A percentile compares a stretch with the other conserved stretches of the same genome.
Conservation (phyloP, 2,888 invertebrate genomes). For the Melieria picta region DNA sequence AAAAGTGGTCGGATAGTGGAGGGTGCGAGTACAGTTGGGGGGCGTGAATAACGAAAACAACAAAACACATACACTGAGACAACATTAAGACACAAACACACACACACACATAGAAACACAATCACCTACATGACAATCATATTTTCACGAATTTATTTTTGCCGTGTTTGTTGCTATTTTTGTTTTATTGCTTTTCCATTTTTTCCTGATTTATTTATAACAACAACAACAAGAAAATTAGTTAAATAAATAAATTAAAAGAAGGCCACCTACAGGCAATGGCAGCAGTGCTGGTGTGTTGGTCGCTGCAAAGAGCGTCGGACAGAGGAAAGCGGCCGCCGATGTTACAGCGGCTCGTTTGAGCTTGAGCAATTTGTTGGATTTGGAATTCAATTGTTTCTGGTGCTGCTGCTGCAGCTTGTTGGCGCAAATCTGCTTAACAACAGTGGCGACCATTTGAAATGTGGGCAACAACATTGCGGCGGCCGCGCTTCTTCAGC, state of each 20-base stretch:
- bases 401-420: constrained; percentile 40
- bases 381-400: constrained; percentile 21
- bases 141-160: not conserved
- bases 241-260: too few relatives aligned
- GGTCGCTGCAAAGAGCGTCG: constrained; percentile 24
- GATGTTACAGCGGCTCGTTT: constrained; percentile 20
- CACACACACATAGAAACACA: not conserved
- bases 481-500: constrained; percentile 29
- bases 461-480: constrained; percentile 53
- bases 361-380: constrained; percentile 20
- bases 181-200: not conserved
- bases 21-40: too few relatives aligned
- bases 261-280: constrained; percentile 14
- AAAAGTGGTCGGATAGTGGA: too few relatives aligned
- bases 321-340: constrained; percentile 30
- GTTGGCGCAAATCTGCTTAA: constrained; percentile 51
- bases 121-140: not conserved
- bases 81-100: not conserved
- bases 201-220: too few relatives aligned
- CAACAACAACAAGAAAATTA: too few relatives aligned
- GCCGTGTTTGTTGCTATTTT: not conserved
- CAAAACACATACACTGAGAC: not conserved
- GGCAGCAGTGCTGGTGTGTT: constrained; percentile 17
- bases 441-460: constrained; percentile 50
- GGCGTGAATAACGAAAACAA: too few relatives aligned